A percentile compares a stretch with the other conserved stretches of the same genome.
phyloP scores from a whole-genome alignment of 2,888 invertebrate genomes.

The Spicauda simplicius region DNA sequence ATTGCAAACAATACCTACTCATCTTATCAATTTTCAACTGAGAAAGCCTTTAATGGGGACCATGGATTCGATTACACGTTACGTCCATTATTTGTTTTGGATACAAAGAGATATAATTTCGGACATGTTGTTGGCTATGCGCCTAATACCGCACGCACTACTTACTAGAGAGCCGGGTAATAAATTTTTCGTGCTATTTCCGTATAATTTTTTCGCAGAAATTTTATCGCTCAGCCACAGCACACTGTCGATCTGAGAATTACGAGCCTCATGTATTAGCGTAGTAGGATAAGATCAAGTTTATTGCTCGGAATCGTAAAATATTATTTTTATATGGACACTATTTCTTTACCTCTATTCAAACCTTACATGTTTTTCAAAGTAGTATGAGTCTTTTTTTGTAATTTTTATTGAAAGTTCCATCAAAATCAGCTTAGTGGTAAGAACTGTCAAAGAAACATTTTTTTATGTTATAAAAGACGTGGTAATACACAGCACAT shows the following conservation, averaged over 20 bases:
- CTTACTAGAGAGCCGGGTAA: slow-evolving; percentile 60
- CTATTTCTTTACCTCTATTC: background rate
- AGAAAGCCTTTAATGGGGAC: background rate
- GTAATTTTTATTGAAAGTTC: no score
- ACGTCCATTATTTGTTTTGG: slow-evolving; percentile 54
- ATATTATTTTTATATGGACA: background rate
- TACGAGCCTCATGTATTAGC: slow-evolving; percentile 24
- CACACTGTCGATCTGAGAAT: slow-evolving; percentile 23
- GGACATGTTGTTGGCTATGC: slow-evolving; percentile 68
- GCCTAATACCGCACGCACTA: slow-evolving; percentile 67
- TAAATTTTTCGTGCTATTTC: slow-evolving; percentile 68
- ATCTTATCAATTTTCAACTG: no score
- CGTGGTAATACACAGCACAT: no score
- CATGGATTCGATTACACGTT: slow-evolving; percentile 37
- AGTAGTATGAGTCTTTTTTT: no score
- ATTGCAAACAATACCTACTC: no score
- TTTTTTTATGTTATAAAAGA: no score
- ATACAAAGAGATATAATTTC: slow-evolving; percentile 62
- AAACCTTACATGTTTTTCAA: no score
- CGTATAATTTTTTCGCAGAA: slow-evolving; percentile 52
- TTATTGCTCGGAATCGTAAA: slow-evolving; percentile 12
- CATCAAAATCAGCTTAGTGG: no score
- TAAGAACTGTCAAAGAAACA: no score
- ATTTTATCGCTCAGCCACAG: slow-evolving; percentile 23
- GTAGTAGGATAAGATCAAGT: slow-evolving; percentile 26